Evolutionary conservation across 1,140 invertebrate genomes (phyloP).

Genomic region (Eumaeus atala): DNA sequence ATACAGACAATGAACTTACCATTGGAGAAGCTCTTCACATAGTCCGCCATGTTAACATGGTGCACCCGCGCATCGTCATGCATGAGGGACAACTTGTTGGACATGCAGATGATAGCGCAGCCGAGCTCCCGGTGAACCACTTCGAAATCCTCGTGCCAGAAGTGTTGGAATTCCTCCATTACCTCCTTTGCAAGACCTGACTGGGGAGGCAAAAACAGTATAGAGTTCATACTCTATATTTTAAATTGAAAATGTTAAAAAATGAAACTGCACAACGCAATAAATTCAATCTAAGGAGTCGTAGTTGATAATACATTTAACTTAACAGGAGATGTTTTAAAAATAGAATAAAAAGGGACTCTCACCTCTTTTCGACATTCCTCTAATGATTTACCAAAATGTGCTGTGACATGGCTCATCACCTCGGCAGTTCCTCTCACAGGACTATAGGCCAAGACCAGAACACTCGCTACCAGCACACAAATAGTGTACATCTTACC

Average conservation of each 20-base stretch:
- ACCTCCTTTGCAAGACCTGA: slow-evolving; percentile 51
- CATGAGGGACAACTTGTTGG: slow-evolving; percentile 56
- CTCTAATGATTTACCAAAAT: slow-evolving; percentile 57
- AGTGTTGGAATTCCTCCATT: slow-evolving; percentile 58
- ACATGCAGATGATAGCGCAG: slow-evolving; percentile 66
- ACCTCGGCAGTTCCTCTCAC: slow-evolving; percentile 47
- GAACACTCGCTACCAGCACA: slow-evolving; percentile 17
- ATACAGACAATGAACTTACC: slow-evolving; percentile 18
- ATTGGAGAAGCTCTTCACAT: slow-evolving; percentile 48
- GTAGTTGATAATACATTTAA: too few species aligned
- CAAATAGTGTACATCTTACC: slow-evolving; percentile 8
- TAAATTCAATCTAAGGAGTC: too few species aligned
- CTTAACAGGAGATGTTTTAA: too few species aligned
- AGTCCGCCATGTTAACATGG: slow-evolving; percentile 61
- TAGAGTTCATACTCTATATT: too few species aligned
- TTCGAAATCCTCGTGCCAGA: slow-evolving; percentile 63
- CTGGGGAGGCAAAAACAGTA: slow-evolving; percentile 25
- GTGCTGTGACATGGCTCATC: slow-evolving; percentile 63
- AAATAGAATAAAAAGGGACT: background rate
- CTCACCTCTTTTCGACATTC: slow-evolving; percentile 62
- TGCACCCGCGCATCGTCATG: slow-evolving; percentile 55
- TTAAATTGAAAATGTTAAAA: too few species aligned
- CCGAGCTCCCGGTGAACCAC: slow-evolving; percentile 60
- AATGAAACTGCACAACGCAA: too few species aligned
- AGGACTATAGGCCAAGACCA: slow-evolving; percentile 18